Conservation (phyloP, 2,888 invertebrate genomes). For the Cryptus armator region DNA sequence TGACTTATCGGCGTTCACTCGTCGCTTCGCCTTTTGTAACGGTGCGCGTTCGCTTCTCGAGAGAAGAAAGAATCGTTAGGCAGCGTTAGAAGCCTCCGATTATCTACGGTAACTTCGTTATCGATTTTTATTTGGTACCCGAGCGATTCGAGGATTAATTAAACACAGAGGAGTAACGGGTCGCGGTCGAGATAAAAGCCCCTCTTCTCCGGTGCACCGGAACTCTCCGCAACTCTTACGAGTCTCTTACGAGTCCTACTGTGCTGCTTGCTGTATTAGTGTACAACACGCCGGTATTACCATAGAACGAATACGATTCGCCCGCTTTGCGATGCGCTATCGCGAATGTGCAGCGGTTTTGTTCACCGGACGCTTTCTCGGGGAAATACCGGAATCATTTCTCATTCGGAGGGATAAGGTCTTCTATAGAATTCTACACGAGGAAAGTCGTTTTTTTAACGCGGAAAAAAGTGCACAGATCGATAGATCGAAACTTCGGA, state of each 20-base stretch:
- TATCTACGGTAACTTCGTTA: constrained; percentile 72
- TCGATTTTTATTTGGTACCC: constrained; percentile 68
- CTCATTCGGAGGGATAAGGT: too few species aligned
- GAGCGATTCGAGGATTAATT: constrained; percentile 70
- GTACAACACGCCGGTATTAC: constrained; percentile 5
- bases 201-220: constrained; percentile 7
- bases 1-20: constrained; percentile 67
- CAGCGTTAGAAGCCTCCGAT: constrained; percentile 59
- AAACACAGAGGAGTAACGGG: constrained; percentile 67
- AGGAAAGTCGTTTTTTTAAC: background rate
- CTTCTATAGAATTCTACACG: background rate
- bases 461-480: background rate
- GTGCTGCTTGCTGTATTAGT: background rate
- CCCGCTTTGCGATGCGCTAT: constrained; percentile 52
- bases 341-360: constrained; percentile 41
- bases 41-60: constrained; percentile 54
- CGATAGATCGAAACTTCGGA: background rate
- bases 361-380: constrained; percentile 48
- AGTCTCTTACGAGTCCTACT: background rate
- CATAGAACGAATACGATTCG: constrained; percentile 12
- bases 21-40: constrained; percentile 66
- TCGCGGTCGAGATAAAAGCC: constrained; percentile 57
- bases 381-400: constrained; percentile 26
- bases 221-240: constrained; percentile 9
- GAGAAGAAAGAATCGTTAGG: constrained; percentile 36